A percentile compares a stretch with the other conserved stretches of the same genome.
Conservation (phyloP, 1,140 invertebrate genomes). For the Tetranychus urticae region DNA sequence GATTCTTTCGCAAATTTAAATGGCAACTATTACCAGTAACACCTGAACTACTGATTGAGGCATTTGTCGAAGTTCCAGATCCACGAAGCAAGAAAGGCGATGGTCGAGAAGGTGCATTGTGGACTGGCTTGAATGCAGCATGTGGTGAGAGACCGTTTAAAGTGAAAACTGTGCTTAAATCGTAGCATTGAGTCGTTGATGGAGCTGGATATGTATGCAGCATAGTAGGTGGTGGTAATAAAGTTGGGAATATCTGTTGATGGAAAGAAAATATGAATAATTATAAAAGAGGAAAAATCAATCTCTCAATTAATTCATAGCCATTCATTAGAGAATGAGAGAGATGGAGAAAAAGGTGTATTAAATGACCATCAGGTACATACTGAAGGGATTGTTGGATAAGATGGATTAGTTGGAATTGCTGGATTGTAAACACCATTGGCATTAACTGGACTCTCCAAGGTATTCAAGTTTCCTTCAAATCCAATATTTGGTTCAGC, state of each 20-base stretch:
- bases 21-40: too few relatives aligned
- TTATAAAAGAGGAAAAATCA: too few relatives aligned
- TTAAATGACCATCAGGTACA: neutral
- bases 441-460: neutral
- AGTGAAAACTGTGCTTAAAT: conserved; percentile 41
- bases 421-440: neutral
- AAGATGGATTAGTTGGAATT: neutral
- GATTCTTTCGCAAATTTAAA: too few relatives aligned
- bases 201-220: conserved; percentile 13
- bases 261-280: neutral
- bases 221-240: conserved; percentile 15
- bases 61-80: conserved; percentile 9
- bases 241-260: conserved; percentile 11
- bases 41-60: neutral
- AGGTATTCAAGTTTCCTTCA: neutral
- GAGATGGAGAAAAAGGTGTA: neutral
- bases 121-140: conserved; percentile 25
- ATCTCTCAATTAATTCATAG: neutral
- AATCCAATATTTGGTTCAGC: conserved; percentile 2
- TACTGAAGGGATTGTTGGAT: neutral
- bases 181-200: conserved; percentile 29
- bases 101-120: neutral
- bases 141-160: conserved; percentile 47
- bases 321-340: neutral
- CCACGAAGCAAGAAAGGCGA: neutral